Conservation (phyloP, 2,113 vertebrate genomes). For the Pterocles gutturalis region DNA sequence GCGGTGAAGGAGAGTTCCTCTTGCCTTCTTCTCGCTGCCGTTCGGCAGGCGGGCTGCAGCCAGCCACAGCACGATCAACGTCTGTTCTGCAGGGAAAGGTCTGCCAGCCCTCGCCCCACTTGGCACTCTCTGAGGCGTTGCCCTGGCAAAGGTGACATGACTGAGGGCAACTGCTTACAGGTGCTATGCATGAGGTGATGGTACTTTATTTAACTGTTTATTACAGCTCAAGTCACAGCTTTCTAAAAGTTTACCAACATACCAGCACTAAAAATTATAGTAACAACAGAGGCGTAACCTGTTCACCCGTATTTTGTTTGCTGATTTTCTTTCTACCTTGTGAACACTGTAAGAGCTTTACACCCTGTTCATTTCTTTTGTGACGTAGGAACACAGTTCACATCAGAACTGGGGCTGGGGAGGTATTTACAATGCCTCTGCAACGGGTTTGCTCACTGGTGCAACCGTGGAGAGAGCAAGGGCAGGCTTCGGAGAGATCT, state of each 20-base stretch:
- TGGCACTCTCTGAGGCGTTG: accelerated
- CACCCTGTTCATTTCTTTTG: background rate
- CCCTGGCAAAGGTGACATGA: background rate
- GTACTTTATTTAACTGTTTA: background rate
- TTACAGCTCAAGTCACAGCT: background rate
- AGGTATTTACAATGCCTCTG: background rate
- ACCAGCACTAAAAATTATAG: background rate
- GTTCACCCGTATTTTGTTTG: background rate
- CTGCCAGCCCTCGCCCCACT: background rate
- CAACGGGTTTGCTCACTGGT: background rate
- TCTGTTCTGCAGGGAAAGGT: background rate
- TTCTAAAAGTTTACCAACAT: background rate
- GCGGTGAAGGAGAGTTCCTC: background rate
- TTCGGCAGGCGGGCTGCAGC: background rate
- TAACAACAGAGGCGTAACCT: background rate
- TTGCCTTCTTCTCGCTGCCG: accelerated
- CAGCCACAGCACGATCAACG: too few relatives aligned
- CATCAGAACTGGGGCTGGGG: background rate
- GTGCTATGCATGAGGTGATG: accelerated
- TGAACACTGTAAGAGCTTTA: background rate
- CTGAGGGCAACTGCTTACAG: background rate
- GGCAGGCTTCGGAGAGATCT: background rate
- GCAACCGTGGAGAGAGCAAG: background rate
- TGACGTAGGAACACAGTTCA: background rate
- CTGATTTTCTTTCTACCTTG: background rate